These are phyloP conservation scores for Trogon melanurus DNA, from an alignment of 2,113 vertebrate genomes.

Conservation along the genomic window DNA sequence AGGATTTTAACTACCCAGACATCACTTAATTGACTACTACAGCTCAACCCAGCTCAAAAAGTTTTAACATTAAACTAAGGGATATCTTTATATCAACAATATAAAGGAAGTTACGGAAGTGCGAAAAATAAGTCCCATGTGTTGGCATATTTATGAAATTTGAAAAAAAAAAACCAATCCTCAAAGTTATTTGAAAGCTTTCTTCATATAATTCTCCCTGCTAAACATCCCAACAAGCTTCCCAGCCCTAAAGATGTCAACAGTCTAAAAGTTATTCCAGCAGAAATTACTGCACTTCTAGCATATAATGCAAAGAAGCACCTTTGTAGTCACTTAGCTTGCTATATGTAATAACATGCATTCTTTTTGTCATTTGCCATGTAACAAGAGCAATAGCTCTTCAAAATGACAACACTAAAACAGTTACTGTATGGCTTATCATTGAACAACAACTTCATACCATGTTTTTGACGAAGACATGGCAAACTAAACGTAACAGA, in stretches of 20 bases:
- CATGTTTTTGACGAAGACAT: not conserved
- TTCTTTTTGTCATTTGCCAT: not conserved
- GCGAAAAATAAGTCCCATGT: not conserved
- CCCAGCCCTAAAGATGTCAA: not conserved
- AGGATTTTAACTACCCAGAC: not conserved
- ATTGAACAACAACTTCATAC: not conserved
- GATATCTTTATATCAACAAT: not conserved
- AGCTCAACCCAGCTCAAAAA: not conserved
- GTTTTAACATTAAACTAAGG: not conserved
- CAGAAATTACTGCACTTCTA: not conserved
- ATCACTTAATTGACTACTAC: not conserved
- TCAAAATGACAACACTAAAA: not conserved
- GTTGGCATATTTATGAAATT: not conserved
- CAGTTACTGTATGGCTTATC: not conserved
- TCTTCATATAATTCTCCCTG: not conserved
- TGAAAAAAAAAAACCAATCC: not conserved
- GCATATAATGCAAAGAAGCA: not conserved
- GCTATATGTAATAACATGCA: not conserved
- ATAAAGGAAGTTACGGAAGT: not conserved
- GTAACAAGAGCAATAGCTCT: not conserved
- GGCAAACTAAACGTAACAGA: not conserved
- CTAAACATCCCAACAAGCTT: not conserved
- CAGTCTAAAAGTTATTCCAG: not conserved
- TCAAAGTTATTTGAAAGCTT: not conserved
- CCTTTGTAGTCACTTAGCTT: not conserved